Base-by-base conservation (phyloP, 1,140 invertebrate genomes). In the Micrasema minimum region DNA sequence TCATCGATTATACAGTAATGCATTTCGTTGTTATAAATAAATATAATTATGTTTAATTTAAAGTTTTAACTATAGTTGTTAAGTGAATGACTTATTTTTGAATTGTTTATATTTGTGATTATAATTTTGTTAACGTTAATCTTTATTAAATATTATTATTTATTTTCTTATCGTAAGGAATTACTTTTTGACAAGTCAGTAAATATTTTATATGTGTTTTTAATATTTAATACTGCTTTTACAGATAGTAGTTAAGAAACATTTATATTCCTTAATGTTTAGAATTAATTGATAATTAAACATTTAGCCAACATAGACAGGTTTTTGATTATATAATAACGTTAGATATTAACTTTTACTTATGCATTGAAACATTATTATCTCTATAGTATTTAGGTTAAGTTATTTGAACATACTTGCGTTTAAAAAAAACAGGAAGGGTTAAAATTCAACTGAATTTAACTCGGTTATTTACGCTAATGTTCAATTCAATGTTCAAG, bases 311-410 rank as follows among this genome's bases (percentile, higher is more conserved):
- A 72, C 67, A 75, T 75, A 75, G 74, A 35, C 66, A 69, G 70
- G 74, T 72, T 75, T 75, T 75, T 62, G 57, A 75, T 75, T 72
- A 55, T 12, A 51, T 22, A 72, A 50, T 75, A 75, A 73, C 46
- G 66, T 65, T 57, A 68, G 59, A 69, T 38, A 20, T 71, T 71
- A 68, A 51, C 46, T 66, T 57, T 53, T 71, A 59, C 71, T 71
- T 66, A 69, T 59, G 45, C 45, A 57, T 64, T 68, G 61, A 68
- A 61, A 61, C 53, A 61, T 48, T 66, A 64, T 66, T 69, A 70
- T 50, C 43, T 70, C 10, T 64, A 57, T 74, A 71, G 69, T 45
- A 46, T 55, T 35, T 74, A 67, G 50, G 20, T 55, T 53, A 55
- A 64, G 43, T n/a, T 18, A 59, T 59, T 59, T 64, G 23, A 48